A percentile compares a stretch with the other conserved stretches of the same genome.
phyloP scores from a whole-genome alignment of 2,797 vertebrate species.

The Dipus sagitta region DNA sequence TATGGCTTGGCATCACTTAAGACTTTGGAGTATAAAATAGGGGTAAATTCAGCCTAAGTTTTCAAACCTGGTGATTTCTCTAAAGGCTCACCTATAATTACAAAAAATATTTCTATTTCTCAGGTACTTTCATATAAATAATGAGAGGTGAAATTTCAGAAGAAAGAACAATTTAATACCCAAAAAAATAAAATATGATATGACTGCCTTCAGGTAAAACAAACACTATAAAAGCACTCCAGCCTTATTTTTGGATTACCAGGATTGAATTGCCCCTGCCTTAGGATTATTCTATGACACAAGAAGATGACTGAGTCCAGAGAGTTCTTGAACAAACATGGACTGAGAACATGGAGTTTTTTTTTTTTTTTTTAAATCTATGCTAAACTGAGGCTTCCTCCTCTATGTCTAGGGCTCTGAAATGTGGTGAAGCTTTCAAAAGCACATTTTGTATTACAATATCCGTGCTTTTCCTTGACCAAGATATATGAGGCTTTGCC shows the following conservation, averaged over 20 bases:
- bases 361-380: not conserved
- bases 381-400: not conserved
- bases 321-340: not conserved
- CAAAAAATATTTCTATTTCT: slow-evolving; percentile 43
- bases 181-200: not conserved
- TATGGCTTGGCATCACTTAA: not conserved
- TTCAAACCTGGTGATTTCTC: not conserved
- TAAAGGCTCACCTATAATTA: slow-evolving; percentile 54
- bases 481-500: not conserved
- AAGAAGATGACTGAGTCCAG: not conserved
- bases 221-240: not conserved
- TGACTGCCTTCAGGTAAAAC: not conserved
- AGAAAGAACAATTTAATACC: slow-evolving; percentile 41
- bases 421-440: slow-evolving; percentile 7
- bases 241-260: not conserved
- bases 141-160: slow-evolving; percentile 49
- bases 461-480: not conserved
- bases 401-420: not conserved
- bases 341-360: not conserved
- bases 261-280: slow-evolving; percentile 13
- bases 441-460: not conserved
- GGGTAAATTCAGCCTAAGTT: slow-evolving; percentile 32
- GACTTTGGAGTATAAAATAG: slow-evolving; percentile 25
- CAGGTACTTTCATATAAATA: slow-evolving; percentile 10
- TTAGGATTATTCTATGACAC: slow-evolving; percentile 6